Base-by-base conservation (phyloP, 1,140 invertebrate species). In the Drosophila sucinea region DNA sequence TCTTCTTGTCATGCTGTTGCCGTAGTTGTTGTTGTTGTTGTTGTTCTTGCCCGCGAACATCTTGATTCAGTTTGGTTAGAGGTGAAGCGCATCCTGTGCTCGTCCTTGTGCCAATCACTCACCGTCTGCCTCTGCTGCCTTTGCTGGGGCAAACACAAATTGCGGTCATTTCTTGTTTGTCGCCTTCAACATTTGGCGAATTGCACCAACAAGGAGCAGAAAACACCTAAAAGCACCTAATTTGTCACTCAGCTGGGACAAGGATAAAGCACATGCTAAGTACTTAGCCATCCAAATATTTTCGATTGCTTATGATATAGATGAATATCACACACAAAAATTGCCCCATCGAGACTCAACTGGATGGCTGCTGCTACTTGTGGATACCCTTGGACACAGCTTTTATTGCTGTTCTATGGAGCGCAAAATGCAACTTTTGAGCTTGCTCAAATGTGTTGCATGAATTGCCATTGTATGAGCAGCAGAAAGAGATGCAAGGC, bases 161-260 rank as follows among this genome's bases (percentile, higher is more conserved):
- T 89, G 84, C 74, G 84, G 84, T 89, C 86, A 89, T 89, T 89
- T 89, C 85, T 90, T 89, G 84, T 89, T 58, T 89, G 84, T 84
- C 84, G 84, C 81, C 77, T 72, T 73, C 85, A 79, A 30, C 33
- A 71, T 70, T 66, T 65, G 76, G 67, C 47, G 75, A 78, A 78
- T 67, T 77, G 77, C 75, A 78, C 25, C 44, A 51, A 51, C 44
- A 51, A 3, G 17, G 7, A 47, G 44, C 5, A 17, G 10, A 51
- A 51, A 25, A 72, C 51, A 51, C 60, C 70, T 57, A 63, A 90
- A 90, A 89, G 84, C 90, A 85, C 74, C 85, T 89, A 90, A 89
- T 89, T 89, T 89, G 84, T 89, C 84, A 89, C 73, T 69, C 69
- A 56, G 63, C 63, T 27, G 57, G 68, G 64, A 61, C 68, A 60